phyloP scores from a whole-genome alignment of 2,797 vertebrate species.

The Coranthus polyacanthus region DNA sequence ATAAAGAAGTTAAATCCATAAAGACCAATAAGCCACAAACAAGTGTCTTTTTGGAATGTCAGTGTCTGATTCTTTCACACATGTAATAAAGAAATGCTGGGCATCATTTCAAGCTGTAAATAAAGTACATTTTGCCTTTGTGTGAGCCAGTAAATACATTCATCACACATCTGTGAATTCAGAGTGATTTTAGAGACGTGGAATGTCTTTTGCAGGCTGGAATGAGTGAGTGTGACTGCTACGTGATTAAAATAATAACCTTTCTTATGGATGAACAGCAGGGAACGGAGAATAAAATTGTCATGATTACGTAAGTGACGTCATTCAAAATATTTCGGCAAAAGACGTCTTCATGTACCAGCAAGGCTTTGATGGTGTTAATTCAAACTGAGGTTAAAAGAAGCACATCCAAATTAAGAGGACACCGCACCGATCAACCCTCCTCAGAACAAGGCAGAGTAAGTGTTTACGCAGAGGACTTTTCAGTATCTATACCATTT shows the following conservation, averaged over 20 bases:
- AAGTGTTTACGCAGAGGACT: not conserved
- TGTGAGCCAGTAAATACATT: constrained; percentile 63
- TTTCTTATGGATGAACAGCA: constrained; percentile 9
- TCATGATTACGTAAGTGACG: not conserved
- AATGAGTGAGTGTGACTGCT: not conserved
- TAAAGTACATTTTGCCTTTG: constrained; percentile 31
- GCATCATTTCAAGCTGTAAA: constrained; percentile 33
- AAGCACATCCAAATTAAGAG: constrained; percentile 3
- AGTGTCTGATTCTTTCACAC: constrained; percentile 30
- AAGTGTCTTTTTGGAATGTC: constrained; percentile 55
- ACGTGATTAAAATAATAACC: constrained; percentile 17
- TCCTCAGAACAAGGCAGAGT: constrained; percentile 29
- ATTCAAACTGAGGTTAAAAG: not conserved
- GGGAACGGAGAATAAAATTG: constrained; percentile 9
- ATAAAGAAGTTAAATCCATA: constrained; percentile 27
- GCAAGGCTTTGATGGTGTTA: constrained; percentile 19
- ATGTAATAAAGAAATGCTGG: constrained; percentile 11
- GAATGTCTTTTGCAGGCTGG: constrained; percentile 28
- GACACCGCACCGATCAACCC: constrained; percentile 18
- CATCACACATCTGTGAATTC: constrained; percentile 49
- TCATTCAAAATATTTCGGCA: too few species aligned
- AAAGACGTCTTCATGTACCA: too few species aligned
- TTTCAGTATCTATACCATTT: not conserved
- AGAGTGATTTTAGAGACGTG: constrained; percentile 21
- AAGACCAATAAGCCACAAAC: constrained; percentile 33